Percentiles rank a stretch among this genome's conserved stretches.
Conservation (phyloP, 1,140 invertebrate species). For the Aphidius gifuensis region DNA sequence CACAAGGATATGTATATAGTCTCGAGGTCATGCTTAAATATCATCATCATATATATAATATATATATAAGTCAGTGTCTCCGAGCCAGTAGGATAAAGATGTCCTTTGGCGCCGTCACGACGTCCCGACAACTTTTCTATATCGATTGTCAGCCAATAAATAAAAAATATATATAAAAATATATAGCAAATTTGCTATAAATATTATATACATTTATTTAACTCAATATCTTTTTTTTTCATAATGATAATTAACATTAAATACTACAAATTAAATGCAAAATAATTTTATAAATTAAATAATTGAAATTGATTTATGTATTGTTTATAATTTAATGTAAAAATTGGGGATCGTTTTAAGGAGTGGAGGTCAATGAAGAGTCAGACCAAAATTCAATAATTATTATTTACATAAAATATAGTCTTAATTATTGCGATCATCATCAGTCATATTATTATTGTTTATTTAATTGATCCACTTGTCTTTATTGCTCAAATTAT, state of each 20-base stretch:
- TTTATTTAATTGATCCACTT: too few relatives aligned
- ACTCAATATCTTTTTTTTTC: constrained; percentile 4
- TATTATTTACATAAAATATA: too few relatives aligned
- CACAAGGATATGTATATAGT: neutral
- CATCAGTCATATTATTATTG: too few relatives aligned
- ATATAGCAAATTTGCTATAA: constrained; percentile 5
- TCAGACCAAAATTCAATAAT: too few relatives aligned
- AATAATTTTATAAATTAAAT: too few relatives aligned
- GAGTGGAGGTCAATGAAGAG: too few relatives aligned
- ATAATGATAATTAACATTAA: neutral
- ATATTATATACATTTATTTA: neutral
- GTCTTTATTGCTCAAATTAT: neutral
- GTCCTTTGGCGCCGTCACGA: constrained; percentile 22
- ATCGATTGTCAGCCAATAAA: constrained; percentile 22
- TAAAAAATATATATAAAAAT: neutral
- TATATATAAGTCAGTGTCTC: neutral
- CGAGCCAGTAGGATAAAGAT: constrained; percentile 8
- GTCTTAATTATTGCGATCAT: too few relatives aligned
- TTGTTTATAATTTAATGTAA: too few relatives aligned
- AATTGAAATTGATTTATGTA: too few relatives aligned
- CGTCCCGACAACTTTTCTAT: constrained; percentile 7
- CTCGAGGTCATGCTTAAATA: neutral
- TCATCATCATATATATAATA: neutral
- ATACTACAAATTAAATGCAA: too few relatives aligned
- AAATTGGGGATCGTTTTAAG: too few relatives aligned